phyloP scores from a whole-genome alignment of 2,888 invertebrate genomes.

The Colostygia pectinataria region DNA sequence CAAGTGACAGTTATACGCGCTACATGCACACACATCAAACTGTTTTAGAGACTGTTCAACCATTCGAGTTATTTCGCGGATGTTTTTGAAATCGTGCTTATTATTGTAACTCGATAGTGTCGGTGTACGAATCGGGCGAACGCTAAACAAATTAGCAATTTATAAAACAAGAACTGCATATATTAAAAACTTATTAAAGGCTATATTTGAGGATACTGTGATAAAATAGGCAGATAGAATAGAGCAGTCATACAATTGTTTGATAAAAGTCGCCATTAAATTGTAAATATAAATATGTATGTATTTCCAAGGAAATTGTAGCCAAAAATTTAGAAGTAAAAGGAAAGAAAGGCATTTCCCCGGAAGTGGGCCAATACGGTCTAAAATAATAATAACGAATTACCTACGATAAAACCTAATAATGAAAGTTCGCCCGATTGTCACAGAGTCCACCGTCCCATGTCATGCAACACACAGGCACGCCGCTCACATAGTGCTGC shows the following conservation, averaged over 20 bases:
- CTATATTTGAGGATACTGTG: slow-evolving; percentile 6
- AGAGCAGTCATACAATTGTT: too few species aligned
- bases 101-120: slow-evolving; percentile 33
- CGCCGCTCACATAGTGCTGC: slow-evolving; percentile 73
- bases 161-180: neutral
- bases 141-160: slow-evolving; percentile 8
- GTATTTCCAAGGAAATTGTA: too few species aligned
- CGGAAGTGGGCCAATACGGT: too few species aligned
- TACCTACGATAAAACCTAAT: too few species aligned
- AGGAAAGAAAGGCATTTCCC: too few species aligned
- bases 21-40: slow-evolving; percentile 42
- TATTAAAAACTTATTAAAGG: neutral
- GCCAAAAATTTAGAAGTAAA: too few species aligned
- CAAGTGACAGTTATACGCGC: slow-evolving; percentile 33
- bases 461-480: slow-evolving; percentile 64
- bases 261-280: too few species aligned
- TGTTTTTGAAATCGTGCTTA: slow-evolving; percentile 41
- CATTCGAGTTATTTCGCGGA: slow-evolving; percentile 28
- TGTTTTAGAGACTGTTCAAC: slow-evolving; percentile 2
- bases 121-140: slow-evolving; percentile 30
- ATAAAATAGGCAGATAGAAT: too few species aligned
- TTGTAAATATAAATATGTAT: too few species aligned
- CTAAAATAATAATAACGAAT: too few species aligned
- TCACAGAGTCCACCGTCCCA: slow-evolving; percentile 29
- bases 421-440: slow-evolving; percentile 16